A percentile compares a stretch with the other conserved stretches of the same genome.
Conservation (phyloP, 2,888 invertebrate species). For the Eremobia ochroleuca region DNA sequence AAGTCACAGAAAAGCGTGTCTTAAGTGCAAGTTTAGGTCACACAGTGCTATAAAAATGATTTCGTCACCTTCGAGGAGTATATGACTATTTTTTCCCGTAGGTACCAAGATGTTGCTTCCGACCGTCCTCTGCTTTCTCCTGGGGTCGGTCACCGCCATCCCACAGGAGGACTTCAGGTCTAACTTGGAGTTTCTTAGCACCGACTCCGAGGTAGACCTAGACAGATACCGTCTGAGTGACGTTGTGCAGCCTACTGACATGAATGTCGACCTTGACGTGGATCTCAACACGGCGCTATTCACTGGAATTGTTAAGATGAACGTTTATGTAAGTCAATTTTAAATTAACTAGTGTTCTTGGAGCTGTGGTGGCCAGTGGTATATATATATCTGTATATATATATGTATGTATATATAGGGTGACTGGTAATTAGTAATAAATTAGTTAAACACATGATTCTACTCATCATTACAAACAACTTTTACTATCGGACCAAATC, state of each 20-base stretch:
- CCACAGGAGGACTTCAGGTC: slow-evolving; percentile 79
- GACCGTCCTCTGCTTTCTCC: slow-evolving; percentile 72
- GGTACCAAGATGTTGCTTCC: slow-evolving; percentile 79
- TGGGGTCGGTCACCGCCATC: slow-evolving; percentile 75
- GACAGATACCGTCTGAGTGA: slow-evolving; percentile 82
- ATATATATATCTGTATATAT: too few species aligned
- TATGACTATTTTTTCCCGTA: slow-evolving; percentile 49
- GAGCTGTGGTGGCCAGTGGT: too few species aligned
- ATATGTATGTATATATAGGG: too few species aligned
- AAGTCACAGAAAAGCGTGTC: too few species aligned
- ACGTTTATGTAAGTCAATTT: slow-evolving; percentile 77
- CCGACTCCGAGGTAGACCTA: slow-evolving; percentile 74
- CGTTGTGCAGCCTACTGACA: slow-evolving; percentile 77
- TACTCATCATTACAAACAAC: too few species aligned
- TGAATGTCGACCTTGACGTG: slow-evolving; percentile 82
- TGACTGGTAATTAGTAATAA: too few species aligned
- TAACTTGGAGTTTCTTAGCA: slow-evolving; percentile 79
- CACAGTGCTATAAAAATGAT: neutral
- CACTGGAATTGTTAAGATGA: slow-evolving; percentile 76
- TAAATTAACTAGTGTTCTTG: neutral
- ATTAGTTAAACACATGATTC: too few species aligned
- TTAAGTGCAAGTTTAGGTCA: neutral
- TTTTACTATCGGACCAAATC: too few species aligned
- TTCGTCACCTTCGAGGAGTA: neutral
- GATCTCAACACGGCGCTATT: slow-evolving; percentile 77